phyloP scores from a whole-genome alignment of 2,113 vertebrate species.

The Gobius niger region DNA sequence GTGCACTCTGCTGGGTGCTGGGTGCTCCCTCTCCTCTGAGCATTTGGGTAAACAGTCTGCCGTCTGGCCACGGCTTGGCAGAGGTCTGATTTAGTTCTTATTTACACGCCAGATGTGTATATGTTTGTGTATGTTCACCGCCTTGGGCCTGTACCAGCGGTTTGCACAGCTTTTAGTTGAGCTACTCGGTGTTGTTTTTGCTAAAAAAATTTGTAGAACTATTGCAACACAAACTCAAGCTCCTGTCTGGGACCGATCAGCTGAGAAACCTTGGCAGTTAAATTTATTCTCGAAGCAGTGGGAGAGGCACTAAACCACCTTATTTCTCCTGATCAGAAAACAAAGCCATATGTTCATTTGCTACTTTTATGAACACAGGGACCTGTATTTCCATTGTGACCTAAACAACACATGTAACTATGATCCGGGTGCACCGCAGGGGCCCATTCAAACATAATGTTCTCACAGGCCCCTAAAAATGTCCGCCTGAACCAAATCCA shows the following conservation, averaged over 20 bases:
- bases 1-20: slow-evolving; percentile 27
- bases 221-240: slow-evolving; percentile 49
- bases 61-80: slow-evolving; percentile 45
- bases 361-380: slow-evolving; percentile 17
- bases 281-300: slow-evolving; percentile 45
- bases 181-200: slow-evolving; percentile 23
- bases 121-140: slow-evolving; percentile 43
- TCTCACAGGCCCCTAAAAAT: slow-evolving; percentile 47
- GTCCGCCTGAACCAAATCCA: slow-evolving; percentile 21
- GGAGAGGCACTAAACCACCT: slow-evolving; percentile 34
- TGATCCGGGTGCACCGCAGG: slow-evolving; percentile 14
- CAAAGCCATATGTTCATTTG: slow-evolving; percentile 29
- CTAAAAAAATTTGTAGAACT: slow-evolving; percentile 16
- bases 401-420: slow-evolving; percentile 9
- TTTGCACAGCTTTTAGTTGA: slow-evolving; percentile 30
- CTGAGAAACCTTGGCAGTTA: slow-evolving; percentile 38
- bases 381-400: slow-evolving; percentile 9
- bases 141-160: slow-evolving; percentile 12
- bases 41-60: slow-evolving; percentile 66
- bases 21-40: slow-evolving; percentile 30
- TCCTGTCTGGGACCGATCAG: slow-evolving; percentile 51
- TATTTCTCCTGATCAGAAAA: slow-evolving; percentile 24
- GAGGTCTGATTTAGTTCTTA: slow-evolving; percentile 35
- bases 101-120: slow-evolving; percentile 41
- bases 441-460: slow-evolving; percentile 22